A percentile compares a stretch with the other conserved stretches of the same genome.
These are phyloP conservation scores for Liparis tanakae DNA, from an alignment of 2,797 vertebrate genomes.

Conservation along the genomic window DNA sequence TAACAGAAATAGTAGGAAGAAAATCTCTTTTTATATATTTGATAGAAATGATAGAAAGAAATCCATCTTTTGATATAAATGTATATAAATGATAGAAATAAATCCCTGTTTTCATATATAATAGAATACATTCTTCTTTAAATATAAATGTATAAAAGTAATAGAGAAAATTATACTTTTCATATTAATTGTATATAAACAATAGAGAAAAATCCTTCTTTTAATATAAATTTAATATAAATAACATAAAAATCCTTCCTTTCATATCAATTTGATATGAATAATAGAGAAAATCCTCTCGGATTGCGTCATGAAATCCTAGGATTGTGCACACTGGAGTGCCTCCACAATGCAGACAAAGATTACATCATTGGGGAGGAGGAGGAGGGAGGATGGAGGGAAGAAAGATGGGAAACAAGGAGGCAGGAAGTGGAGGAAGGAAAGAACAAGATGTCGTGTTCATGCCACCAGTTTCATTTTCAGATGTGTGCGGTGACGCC, in stretches of 20 bases:
- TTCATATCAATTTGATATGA: too few species aligned
- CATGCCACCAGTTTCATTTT: slow-evolving; percentile 5
- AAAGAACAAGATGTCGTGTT: slow-evolving; percentile 15
- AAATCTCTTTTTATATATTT: slow-evolving; percentile 3
- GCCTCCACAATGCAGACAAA: not conserved
- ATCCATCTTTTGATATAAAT: too few species aligned
- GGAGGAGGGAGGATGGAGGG: slow-evolving; percentile 2
- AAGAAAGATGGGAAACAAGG: slow-evolving; percentile 1
- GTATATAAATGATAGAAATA: too few species aligned
- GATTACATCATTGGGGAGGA: slow-evolving; percentile 35
- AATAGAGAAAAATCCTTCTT: too few species aligned
- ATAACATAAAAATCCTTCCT: too few species aligned
- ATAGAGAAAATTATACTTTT: too few species aligned
- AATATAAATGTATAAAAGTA: too few species aligned
- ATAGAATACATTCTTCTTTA: too few species aligned
- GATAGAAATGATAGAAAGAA: too few species aligned
- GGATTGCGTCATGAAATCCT: slow-evolving; percentile 58
- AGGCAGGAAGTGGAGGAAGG: slow-evolving; percentile 38
- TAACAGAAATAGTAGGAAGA: slow-evolving; percentile 12
- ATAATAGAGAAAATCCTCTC: not conserved
- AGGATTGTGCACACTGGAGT: slow-evolving; percentile 34
- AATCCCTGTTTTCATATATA: too few species aligned
- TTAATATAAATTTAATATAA: too few species aligned
- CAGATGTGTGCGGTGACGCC: slow-evolving; percentile 36
- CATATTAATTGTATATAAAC: too few species aligned